Base-by-base conservation (phyloP, 2,888 invertebrate genomes). In the Campaea margaritaria region DNA sequence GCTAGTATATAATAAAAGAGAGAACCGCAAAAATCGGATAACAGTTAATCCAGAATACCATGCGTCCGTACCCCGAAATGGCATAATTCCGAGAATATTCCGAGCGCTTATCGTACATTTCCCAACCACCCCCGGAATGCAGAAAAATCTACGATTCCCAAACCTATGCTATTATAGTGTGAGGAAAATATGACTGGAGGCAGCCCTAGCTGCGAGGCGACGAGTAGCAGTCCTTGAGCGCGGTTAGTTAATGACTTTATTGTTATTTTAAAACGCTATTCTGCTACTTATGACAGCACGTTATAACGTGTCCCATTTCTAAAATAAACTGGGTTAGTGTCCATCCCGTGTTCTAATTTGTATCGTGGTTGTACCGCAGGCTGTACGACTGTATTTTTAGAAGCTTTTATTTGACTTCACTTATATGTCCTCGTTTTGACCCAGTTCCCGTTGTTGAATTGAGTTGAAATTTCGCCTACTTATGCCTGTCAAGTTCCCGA, bases 171-270 rank as follows among this genome's bases (percentile, higher is more conserved):
- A 52, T 31, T 50, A 46, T n/a, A 34, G 46, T 43, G 27, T 31
- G 13, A 14, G 31, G 14, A n/a, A 38, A 27, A 13, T 16, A 42
- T 16, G 14, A 38, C 16, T 28, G 3, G 39, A 16, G 47, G 34
- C 53, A 57, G 21, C 61, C 49, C 56, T 57, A 49, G n/a, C 34
- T 13, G 14, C 27, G 21, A 28, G 28, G 39, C 58, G 36, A 57
- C 41, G 53, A 65, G 62, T 51, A 51, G 52, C 44, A 45, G 61
- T 51, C 67, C 69, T 68, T 67, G 69, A 65, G 57, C 38, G 48
- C 38, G 42, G 45, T 45, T 54, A 58, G 47, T 61, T 67, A 61
- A 64, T 67, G 57, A 63, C 62, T 65, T 67, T 67, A 64, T 67
- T 70, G 65, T 67, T 66, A 64, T 68, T 65, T 64, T 65, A 54